Evolutionary conservation across 2,888 invertebrate genomes (phyloP), one percentile per base, ranked within the genome.

Genomic region (Blera fallax): DNA sequence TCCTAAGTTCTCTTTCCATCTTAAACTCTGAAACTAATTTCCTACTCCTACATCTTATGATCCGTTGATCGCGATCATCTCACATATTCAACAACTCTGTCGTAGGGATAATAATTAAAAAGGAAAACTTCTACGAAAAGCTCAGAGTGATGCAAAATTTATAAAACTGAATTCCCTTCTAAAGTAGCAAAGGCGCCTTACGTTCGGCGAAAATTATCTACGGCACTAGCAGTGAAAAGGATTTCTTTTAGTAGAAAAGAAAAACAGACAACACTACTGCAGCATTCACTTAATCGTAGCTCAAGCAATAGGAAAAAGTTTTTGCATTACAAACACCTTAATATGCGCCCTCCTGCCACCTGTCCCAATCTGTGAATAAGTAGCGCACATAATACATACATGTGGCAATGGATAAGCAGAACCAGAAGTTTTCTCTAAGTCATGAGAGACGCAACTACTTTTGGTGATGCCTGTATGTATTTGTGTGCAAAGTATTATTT

Each of bases 261-360:
- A 8, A 37, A 18, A 37, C 10, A 54, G 48, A 56, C 8, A 34
- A 18, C 29, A 58, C 48, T 52, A 21, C 45, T 60, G 37, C 45
- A 82, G 62, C 34, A 58, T 70, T 82, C 70, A 50, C 77, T 77
- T 70, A 70, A 74, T 77, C 81, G 70, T 52, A 73, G 43, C 58
- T 50, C 72, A 83, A 72, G 78, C 72, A 78, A 72, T 65, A 78
- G 60, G 78, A 60, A 78, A 78, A 83, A 83, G 50, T 83, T 83
- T 83, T 78, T 60, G 72, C 72, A 83, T 83, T 78, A 83, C 67
- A 83, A 78, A 83, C 83, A 83, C 78, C 83, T 78, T 54, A 54
- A 72, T 60, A 60, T 67, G 73, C 45, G 67, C 72, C 29, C 48
- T 45, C 24, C 62, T 29, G 24, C 43, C 21, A 69, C 62, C 29